Base-by-base conservation (phyloP, 2,797 vertebrate genomes). In the Setipinna tenuifilis region DNA sequence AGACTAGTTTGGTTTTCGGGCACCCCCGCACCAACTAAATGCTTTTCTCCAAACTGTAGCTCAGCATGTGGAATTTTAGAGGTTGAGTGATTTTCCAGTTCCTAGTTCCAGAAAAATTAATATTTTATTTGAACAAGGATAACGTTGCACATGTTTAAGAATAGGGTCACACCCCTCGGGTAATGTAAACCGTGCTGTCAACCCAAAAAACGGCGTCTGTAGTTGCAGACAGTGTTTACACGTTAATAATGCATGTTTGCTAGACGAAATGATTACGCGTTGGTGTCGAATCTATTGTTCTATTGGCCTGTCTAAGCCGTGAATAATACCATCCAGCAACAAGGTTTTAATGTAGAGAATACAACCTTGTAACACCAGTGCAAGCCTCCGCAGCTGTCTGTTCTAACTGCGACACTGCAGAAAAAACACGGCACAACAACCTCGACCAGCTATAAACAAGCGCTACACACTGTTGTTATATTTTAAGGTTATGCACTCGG, bases 201-300 rank as follows among this genome's bases (percentile, higher is more conserved):
- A 71, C 65, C 28, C 65, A 12, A 12, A 71, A 71, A 71, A 31
- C 28, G 65, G 12, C 65, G 65, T 35, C 65, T 71, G 12, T 71
- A 6, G 65, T 6, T 31, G 65, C 65, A 71, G 80, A 82, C 80
- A 48, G 19, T 71, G 65, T 35, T 71, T 71, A 71, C 65, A 71
- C 28, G 17, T 50, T 23, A 50, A 50, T 48, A 21, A 82, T 82
- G 41, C 48, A 82, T 82, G 80, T 35, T 71, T 59, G 58, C 58
- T 59, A 19, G 58, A 7, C 58, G 17, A 59, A 59, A 59, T 59
- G 3, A 59, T 59, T 31, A 35, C 9, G 65, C 12, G 28, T 19
- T 35, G 16, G 17, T 31, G 25, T 71, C 65, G 11, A 31, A 71
- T 17, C 35, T 21, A 59, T 19, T 35, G 46, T 19, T 58, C 28